A percentile compares a stretch with the other conserved stretches of the same genome.
These are phyloP conservation scores for Drosophila yakuba DNA, from an alignment of 1,140 invertebrate species.

Conservation along the genomic window DNA sequence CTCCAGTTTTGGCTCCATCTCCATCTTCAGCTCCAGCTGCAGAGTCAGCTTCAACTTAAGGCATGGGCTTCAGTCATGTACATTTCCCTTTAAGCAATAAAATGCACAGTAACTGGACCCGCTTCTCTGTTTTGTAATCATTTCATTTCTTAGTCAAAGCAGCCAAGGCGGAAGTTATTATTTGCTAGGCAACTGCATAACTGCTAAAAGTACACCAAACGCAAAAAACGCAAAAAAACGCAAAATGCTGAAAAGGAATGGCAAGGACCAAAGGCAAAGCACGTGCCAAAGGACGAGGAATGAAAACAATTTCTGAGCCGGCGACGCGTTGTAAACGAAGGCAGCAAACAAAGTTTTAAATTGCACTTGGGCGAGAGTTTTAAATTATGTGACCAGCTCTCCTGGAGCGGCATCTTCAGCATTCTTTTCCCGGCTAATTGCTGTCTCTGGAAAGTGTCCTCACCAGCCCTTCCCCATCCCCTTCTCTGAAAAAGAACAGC, in stretches of 20 bases:
- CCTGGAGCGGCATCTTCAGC: conserved; percentile 10
- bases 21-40: conserved; percentile 6
- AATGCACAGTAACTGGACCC: conserved; percentile 27
- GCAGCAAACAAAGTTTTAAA: conserved; percentile 57
- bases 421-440: conserved; percentile 42
- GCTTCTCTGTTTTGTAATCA: conserved; percentile 50
- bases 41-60: conserved; percentile 13
- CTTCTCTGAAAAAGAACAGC: not conserved
- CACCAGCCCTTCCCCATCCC: no score
- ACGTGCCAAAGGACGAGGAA: conserved; percentile 2
- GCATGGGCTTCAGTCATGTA: conserved; percentile 17
- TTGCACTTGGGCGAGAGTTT: conserved; percentile 60
- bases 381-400: conserved; percentile 51
- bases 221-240: not conserved
- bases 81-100: conserved; percentile 47
- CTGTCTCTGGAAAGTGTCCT: conserved; percentile 7
- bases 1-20: not conserved
- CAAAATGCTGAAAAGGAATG: not conserved
- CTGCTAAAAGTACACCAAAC: conserved; percentile 7
- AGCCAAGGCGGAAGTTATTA: conserved; percentile 60
- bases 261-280: not conserved
- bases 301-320: conserved; percentile 52
- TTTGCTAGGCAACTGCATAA: conserved; percentile 54
- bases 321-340: conserved; percentile 45
- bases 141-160: conserved; percentile 64